A percentile compares a stretch with the other conserved stretches of the same genome.
phyloP scores from a whole-genome alignment of 2,888 invertebrate species.

The Leptopilina syphax region DNA sequence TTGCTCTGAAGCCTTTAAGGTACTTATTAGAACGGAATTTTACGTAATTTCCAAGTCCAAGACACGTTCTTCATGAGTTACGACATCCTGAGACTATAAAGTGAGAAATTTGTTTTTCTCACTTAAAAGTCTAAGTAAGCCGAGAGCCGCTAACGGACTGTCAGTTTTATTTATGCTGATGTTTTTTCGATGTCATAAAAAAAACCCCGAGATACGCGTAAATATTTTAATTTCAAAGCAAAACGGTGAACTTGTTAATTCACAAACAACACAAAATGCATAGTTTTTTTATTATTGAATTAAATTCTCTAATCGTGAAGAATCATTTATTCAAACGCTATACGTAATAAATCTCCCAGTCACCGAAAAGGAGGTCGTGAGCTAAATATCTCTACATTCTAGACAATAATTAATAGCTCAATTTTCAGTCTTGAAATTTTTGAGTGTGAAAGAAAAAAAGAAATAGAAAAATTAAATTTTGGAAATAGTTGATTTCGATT shows the following conservation, averaged over 20 bases:
- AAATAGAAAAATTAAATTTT: neutral
- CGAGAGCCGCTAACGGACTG: slow-evolving; percentile 19
- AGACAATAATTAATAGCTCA: neutral
- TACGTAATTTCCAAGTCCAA: slow-evolving; percentile 12
- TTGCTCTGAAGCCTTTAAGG: slow-evolving; percentile 2
- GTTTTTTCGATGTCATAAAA: slow-evolving; percentile 5
- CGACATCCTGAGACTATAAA: slow-evolving; percentile 32
- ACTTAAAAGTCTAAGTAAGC: neutral
- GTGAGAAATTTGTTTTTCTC: slow-evolving; percentile 31
- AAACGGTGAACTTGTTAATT: slow-evolving; percentile 5
- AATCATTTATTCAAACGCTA: neutral
- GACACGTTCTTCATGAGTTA: slow-evolving; percentile 26
- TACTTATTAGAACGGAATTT: slow-evolving; percentile 26
- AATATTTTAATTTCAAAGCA: neutral
- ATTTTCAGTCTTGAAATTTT: neutral
- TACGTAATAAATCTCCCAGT: neutral
- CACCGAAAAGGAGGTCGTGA: neutral
- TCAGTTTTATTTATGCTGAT: slow-evolving; percentile 1
- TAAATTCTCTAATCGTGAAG: neutral
- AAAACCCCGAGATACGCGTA: neutral
- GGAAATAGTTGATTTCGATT: too few relatives aligned
- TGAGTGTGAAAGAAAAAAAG: neutral
- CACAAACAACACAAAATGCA: neutral
- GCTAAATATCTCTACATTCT: neutral
- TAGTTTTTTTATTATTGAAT: neutral